A percentile compares a stretch with the other conserved stretches of the same genome.
Evolutionary conservation across 1,140 invertebrate species (phyloP).

Genomic region (Hetaerina americana): DNA sequence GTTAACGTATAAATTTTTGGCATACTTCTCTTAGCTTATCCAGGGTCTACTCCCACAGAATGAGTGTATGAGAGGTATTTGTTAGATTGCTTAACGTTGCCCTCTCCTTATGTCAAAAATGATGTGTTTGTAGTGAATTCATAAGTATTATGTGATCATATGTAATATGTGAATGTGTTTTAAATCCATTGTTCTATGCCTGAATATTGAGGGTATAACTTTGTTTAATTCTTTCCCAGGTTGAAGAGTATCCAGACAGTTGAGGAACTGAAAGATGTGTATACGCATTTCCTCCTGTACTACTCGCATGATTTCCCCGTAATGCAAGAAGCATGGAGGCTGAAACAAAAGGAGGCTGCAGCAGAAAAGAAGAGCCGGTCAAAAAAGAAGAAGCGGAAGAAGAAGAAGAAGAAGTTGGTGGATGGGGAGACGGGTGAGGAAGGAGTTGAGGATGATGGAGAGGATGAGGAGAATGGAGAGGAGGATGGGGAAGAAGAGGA

Average conservation of each 20-base stretch:
- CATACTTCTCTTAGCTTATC: too few relatives aligned
- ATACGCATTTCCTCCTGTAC: slow-evolving; percentile 86
- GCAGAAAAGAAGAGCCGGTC: slow-evolving; percentile 43
- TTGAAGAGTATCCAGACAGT: slow-evolving; percentile 67
- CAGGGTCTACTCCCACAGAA: too few relatives aligned
- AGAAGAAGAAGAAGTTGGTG: slow-evolving; percentile 18
- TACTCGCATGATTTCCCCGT: slow-evolving; percentile 73
- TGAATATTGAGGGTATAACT: too few relatives aligned
- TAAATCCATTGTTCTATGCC: too few relatives aligned
- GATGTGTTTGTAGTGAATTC: too few relatives aligned
- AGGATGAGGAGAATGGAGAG: slow-evolving; percentile 45
- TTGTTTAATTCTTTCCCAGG: slow-evolving; percentile 26
- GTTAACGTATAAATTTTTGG: too few relatives aligned
- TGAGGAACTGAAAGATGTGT: slow-evolving; percentile 85
- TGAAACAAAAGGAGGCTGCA: slow-evolving; percentile 38
- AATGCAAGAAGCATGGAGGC: slow-evolving; percentile 60
- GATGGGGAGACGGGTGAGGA: slow-evolving; percentile 24
- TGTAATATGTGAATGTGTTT: too few relatives aligned
- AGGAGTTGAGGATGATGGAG: slow-evolving; percentile 33
- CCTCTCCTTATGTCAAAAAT: too few relatives aligned
- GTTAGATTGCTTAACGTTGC: too few relatives aligned
- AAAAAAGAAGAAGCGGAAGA: slow-evolving; percentile 26
- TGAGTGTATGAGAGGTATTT: too few relatives aligned
- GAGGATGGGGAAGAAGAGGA: slow-evolving; percentile 33
- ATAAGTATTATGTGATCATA: too few relatives aligned